A percentile compares a stretch with the other conserved stretches of the same genome.
phyloP scores from a whole-genome alignment of 1,140 invertebrate genomes.

The Brachionus calyciflorus region DNA sequence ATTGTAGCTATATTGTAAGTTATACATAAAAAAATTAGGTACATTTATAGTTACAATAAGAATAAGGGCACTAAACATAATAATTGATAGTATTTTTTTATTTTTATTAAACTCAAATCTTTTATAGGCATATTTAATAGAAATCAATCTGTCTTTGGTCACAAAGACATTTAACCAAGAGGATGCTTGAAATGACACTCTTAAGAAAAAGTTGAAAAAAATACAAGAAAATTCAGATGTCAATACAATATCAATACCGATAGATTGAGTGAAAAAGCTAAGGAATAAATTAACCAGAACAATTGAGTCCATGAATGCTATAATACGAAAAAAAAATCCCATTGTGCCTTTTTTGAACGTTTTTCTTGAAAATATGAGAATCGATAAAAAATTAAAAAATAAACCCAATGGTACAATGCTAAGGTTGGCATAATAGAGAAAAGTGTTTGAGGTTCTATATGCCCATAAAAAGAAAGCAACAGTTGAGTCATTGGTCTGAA shows the following conservation, averaged over 20 bases:
- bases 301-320: neutral
- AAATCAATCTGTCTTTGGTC: neutral
- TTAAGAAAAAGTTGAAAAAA: neutral
- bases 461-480: constrained; percentile 11
- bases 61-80: neutral
- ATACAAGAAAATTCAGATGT: neutral
- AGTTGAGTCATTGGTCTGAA: neutral
- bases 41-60: neutral
- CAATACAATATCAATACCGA: neutral
- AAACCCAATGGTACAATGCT: neutral
- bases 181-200: neutral
- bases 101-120: constrained; percentile 1
- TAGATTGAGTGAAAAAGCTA: neutral
- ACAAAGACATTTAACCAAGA: constrained; percentile 4
- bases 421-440: neutral
- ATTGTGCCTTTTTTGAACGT: neutral
- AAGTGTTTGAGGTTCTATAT: neutral
- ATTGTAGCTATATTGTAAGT: neutral
- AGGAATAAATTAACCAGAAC: neutral
- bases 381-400: neutral
- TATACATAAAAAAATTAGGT: neutral
- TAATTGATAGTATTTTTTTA: neutral
- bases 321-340: neutral
- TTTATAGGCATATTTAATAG: neutral
- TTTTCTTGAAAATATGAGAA: neutral